Evolutionary conservation across 2,888 invertebrate genomes (phyloP), one percentile per base, ranked within the genome.

Genomic region (Alcis repandata): DNA sequence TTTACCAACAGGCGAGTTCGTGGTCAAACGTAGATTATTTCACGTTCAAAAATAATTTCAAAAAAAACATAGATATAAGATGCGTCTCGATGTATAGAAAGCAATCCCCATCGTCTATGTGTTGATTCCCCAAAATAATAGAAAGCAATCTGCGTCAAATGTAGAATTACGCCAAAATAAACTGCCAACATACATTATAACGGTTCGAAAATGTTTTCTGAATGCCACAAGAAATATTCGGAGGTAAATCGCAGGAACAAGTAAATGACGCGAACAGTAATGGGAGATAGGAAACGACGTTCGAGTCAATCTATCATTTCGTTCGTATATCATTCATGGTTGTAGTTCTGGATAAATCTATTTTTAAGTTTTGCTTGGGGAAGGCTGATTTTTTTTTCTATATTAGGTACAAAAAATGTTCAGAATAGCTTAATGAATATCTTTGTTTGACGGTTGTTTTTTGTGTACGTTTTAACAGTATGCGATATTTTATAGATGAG

Each of bases 231-330:
- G 46, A 45, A 62, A 62, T 51, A 62, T 54, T 27, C 41, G 1
- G 54, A 62, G 57, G 62, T 62, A 62, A 62, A 62, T 49, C 32
- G 48, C 54, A 62, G 62, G 54, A 56, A 51, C 62, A 27, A 62
- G 56, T 56, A 62, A 62, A 62, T 62, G 62, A 62, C 33, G 56
- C 56, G 62, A 57, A 62, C 51, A 62, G 62, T 57, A 62, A 57
- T 51, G 49, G 53, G 20, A 51, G 49, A 57, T 57, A 57, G 51
- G 51, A 49, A 62, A 62, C 51, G 53, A 40, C 45, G 62, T 17
- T 61, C 19, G 40, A 62, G 20, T 51, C 41, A 20, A 61, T 61
- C 54, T 49, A 62, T 62, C 62, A 62, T 51, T 51, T 57, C 22
- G 49, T 51, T 33, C 48, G 46, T 54, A 20, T 41, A 59, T 59